Percentiles rank a stretch among this genome's conserved stretches.
Evolutionary conservation across 2,888 invertebrate species (phyloP).

Genomic region (Teinopalpus imperialis): DNA sequence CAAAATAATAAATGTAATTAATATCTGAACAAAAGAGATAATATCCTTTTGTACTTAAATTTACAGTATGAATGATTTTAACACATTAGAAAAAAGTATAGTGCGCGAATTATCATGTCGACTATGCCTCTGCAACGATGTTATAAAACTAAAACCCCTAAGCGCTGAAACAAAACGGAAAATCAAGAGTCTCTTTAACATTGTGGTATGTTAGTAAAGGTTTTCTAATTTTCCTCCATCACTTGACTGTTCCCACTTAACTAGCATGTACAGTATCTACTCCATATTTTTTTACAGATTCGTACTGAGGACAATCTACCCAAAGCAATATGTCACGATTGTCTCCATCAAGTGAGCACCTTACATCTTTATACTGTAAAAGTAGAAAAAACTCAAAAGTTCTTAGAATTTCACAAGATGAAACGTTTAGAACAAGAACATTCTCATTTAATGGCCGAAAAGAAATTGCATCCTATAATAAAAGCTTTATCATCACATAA

Average conservation of each 20-base stretch:
- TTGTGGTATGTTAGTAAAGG: conserved; percentile 61
- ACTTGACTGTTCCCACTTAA: too few relatives aligned
- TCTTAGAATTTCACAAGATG: conserved; percentile 63
- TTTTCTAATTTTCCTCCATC: too few relatives aligned
- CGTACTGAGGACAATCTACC: conserved; percentile 67
- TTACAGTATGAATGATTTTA: conserved; percentile 69
- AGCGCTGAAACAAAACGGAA: conserved; percentile 68
- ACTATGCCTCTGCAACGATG: conserved; percentile 71
- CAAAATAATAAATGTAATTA: too few relatives aligned
- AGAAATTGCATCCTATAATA: conserved; percentile 46
- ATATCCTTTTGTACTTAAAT: conserved; percentile 28
- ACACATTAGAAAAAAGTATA: conserved; percentile 66
- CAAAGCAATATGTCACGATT: conserved; percentile 77
- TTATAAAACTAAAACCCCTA: conserved; percentile 68
- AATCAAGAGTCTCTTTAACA: conserved; percentile 66
- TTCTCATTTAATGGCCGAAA: conserved; percentile 33
- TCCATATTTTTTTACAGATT: conserved; percentile 44
- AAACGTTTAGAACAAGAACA: conserved; percentile 53
- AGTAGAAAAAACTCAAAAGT: conserved; percentile 74
- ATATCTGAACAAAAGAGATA: conserved; percentile 6
- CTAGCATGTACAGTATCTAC: too few relatives aligned
- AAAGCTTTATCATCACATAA: conserved; percentile 45
- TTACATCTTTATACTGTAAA: conserved; percentile 66
- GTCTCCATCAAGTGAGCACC: conserved; percentile 65
- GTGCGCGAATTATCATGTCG: conserved; percentile 75